These are phyloP conservation scores for Orthonevra nobilis DNA, from an alignment of 2,888 invertebrate species.

Conservation along the genomic window DNA sequence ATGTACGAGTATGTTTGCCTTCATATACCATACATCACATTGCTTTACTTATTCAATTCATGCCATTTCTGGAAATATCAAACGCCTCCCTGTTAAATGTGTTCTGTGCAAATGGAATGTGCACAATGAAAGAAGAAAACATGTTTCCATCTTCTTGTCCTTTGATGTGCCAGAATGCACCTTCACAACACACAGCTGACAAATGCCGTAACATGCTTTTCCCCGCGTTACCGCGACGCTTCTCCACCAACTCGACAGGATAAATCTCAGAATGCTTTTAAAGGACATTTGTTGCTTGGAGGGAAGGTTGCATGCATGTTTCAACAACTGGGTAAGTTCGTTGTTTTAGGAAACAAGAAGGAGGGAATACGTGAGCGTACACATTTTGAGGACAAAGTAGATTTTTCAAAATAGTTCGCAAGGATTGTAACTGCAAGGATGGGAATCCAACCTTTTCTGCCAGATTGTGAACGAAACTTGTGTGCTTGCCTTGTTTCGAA, in stretches of 20 bases:
- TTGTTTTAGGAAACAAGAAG: too few relatives aligned
- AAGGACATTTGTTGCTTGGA: constrained; percentile 18
- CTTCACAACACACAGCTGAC: not conserved
- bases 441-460: too few relatives aligned
- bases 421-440: too few relatives aligned
- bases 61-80: constrained; percentile 27
- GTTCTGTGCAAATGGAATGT: constrained; percentile 5
- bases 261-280: constrained; percentile 38
- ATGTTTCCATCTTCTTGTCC: not conserved
- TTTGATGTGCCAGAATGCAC: not conserved
- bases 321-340: not conserved
- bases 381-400: too few relatives aligned
- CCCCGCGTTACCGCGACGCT: too few relatives aligned
- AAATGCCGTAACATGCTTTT: constrained; percentile 7
- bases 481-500: too few relatives aligned
- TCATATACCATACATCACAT: constrained; percentile 27
- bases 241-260: too few relatives aligned
- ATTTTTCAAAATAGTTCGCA: too few relatives aligned
- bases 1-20: constrained; percentile 18
- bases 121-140: constrained; percentile 15
- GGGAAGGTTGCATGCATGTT: not conserved
- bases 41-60: constrained; percentile 34
- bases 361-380: too few relatives aligned
- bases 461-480: too few relatives aligned
- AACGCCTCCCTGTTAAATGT: not conserved